Conservation (phyloP, 2,113 vertebrate species). For the Silurus glanis region DNA sequence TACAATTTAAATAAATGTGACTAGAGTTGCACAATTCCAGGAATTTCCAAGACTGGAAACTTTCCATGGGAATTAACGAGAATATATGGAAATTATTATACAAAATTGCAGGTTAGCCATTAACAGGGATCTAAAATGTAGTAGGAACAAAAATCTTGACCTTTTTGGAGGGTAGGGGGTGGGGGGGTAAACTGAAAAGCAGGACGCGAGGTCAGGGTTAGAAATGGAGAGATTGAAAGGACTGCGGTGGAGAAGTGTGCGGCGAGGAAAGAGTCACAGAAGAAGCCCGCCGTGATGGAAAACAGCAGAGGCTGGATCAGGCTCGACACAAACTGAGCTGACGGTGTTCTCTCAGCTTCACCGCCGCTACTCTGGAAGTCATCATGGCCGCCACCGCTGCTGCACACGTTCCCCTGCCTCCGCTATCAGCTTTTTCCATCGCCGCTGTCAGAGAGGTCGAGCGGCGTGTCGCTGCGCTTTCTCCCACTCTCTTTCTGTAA, state of each 20-base stretch:
- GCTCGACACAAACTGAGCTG: constrained; percentile 42
- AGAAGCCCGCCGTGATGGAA: constrained; percentile 23
- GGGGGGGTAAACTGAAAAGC: neutral
- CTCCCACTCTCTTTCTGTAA: constrained; percentile 4
- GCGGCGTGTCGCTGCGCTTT: neutral
- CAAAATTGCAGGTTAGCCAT: too few species aligned
- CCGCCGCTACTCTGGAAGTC: constrained; percentile 28
- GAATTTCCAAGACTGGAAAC: too few species aligned
- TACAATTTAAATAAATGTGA: too few species aligned
- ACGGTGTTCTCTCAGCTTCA: constrained; percentile 31
- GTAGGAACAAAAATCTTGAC: too few species aligned
- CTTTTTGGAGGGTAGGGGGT: too few species aligned
- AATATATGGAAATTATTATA: too few species aligned
- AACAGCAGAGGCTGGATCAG: constrained; percentile 27
- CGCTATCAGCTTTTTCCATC: constrained; percentile 32
- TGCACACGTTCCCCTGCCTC: constrained; percentile 29
- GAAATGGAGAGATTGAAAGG: neutral
- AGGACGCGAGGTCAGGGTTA: neutral
- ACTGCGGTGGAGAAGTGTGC: neutral
- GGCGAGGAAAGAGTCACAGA: neutral
- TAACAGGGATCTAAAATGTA: too few species aligned
- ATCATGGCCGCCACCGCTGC: constrained; percentile 20
- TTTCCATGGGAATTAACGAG: too few species aligned
- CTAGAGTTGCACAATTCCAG: too few species aligned
- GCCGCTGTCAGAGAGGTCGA: neutral